A percentile compares a stretch with the other conserved stretches of the same genome.
These are phyloP conservation scores for Habropoda laboriosa DNA, from an alignment of 1,140 invertebrate genomes.

Conservation along the genomic window DNA sequence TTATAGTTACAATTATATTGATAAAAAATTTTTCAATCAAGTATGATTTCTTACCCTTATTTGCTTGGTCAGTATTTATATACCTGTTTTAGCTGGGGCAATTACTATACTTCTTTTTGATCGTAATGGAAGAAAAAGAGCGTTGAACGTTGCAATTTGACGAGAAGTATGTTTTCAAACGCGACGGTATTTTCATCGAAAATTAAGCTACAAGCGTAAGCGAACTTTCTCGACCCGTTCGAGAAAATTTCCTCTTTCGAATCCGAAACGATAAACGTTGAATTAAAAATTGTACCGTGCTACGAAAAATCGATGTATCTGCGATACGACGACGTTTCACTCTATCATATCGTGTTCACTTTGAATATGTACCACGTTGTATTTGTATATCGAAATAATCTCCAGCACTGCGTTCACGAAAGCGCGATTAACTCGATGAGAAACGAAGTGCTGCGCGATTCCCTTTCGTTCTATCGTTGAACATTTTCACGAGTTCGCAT, in stretches of 20 bases:
- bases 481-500: not conserved
- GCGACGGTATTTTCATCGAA: too few relatives aligned
- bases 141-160: too few relatives aligned
- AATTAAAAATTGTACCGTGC: not conserved
- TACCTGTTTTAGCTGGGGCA: too few relatives aligned
- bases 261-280: not conserved
- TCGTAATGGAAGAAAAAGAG: too few relatives aligned
- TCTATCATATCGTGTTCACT: not conserved
- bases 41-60: too few relatives aligned
- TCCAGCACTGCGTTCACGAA: not conserved
- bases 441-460: not conserved
- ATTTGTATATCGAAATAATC: not conserved
- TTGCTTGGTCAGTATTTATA: too few relatives aligned
- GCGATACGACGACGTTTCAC: not conserved
- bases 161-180: too few relatives aligned
- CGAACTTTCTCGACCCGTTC: too few relatives aligned
- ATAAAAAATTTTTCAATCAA: too few relatives aligned
- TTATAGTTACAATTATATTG: too few relatives aligned
- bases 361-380: not conserved
- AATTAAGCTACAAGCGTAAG: too few relatives aligned
- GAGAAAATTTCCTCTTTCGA: not conserved
- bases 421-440: not conserved
- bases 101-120: too few relatives aligned
- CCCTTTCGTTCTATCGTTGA: constrained; percentile 2
- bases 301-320: not conserved